Evolutionary conservation across 2,113 vertebrate species (phyloP).

Genomic region (Connochaetes taurinus): DNA sequence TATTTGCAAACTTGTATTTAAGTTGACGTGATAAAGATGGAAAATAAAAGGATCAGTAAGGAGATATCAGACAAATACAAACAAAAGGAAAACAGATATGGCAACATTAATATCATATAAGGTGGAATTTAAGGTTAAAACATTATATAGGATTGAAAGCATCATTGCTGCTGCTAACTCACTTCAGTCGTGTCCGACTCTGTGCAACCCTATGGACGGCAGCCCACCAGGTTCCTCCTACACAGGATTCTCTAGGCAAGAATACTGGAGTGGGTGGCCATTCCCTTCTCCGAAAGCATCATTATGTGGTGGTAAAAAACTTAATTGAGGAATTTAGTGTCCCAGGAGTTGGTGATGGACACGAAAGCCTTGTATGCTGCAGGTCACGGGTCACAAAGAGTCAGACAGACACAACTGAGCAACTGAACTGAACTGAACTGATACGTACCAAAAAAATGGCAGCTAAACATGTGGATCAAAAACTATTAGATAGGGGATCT

Average conservation of each 20-base stretch:
- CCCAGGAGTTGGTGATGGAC: background rate
- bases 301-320: background rate
- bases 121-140: background rate
- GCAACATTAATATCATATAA: background rate
- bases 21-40: background rate
- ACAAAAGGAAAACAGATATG: background rate
- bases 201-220: accelerated
- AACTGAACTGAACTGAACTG: background rate
- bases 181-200: accelerated
- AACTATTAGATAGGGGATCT: background rate
- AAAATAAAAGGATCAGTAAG: background rate
- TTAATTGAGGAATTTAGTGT: background rate
- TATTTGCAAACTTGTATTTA: background rate
- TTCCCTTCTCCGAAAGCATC: background rate
- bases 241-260: background rate
- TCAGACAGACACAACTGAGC: background rate
- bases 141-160: background rate
- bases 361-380: background rate
- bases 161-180: background rate
- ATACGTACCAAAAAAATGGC: background rate
- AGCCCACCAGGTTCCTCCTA: background rate
- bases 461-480: background rate
- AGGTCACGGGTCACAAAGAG: background rate
- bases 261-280: background rate
- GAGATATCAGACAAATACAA: background rate